Evolutionary conservation across 2,888 invertebrate species (phyloP).

Genomic region (Aelia acuminata): DNA sequence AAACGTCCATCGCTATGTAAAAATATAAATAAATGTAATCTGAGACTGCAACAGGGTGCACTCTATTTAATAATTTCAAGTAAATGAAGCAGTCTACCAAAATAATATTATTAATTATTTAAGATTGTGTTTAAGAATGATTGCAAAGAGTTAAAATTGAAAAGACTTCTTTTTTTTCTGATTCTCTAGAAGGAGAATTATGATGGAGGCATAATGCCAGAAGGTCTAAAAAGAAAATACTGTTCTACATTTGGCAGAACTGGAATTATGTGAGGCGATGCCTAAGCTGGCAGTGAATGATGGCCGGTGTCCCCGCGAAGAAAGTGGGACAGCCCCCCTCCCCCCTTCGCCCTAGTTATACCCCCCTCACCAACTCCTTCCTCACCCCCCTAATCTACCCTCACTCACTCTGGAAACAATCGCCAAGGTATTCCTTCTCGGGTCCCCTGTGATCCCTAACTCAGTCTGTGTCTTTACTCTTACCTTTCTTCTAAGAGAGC

Average conservation of each 20-base stretch:
- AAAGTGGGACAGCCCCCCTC: not conserved
- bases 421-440: constrained; percentile 32
- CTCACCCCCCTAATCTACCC: too few relatives aligned
- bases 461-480: not conserved
- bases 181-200: not conserved
- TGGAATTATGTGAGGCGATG: not conserved
- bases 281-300: constrained; percentile 38
- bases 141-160: not conserved
- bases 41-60: too few relatives aligned
- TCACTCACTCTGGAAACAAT: constrained; percentile 50
- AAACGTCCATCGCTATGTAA: too few relatives aligned
- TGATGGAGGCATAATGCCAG: not conserved
- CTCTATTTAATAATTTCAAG: too few relatives aligned
- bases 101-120: too few relatives aligned
- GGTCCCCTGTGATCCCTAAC: not conserved
- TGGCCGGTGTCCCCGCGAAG: constrained; percentile 14
- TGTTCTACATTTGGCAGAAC: constrained; percentile 1
- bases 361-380: not conserved
- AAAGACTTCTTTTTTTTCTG: not conserved
- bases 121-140: too few relatives aligned
- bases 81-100: too few relatives aligned
- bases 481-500: not conserved
- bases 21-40: too few relatives aligned
- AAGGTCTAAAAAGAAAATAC: not conserved
- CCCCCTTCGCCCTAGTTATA: not conserved